phyloP scores from a whole-genome alignment of 2,888 invertebrate genomes.

The Dryobotodes eremita region DNA sequence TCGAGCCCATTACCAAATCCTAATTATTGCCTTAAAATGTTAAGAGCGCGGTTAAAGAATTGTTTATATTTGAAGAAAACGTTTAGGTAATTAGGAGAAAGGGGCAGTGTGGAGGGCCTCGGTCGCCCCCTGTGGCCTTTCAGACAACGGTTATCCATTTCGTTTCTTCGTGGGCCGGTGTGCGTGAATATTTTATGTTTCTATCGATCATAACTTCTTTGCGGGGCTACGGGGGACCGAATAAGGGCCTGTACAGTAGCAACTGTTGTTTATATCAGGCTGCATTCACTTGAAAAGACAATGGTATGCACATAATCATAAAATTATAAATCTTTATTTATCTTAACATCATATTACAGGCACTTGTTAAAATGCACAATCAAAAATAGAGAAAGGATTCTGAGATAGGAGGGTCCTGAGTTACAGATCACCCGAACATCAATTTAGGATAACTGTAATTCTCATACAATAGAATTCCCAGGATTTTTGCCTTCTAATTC shows the following conservation, averaged over 20 bases:
- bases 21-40: constrained; percentile 62
- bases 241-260: constrained; percentile 49
- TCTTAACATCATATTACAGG: no score
- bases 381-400: no score
- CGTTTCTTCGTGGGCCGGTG: constrained; percentile 82
- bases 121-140: constrained; percentile 85
- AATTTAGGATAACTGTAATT: neutral
- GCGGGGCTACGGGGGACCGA: constrained; percentile 71
- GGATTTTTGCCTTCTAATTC: neutral
- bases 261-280: constrained; percentile 16
- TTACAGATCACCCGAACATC: no score
- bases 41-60: constrained; percentile 62
- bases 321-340: no score
- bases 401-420: no score
- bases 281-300: neutral
- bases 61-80: constrained; percentile 72
- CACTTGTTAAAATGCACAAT: no score
- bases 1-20: constrained; percentile 47
- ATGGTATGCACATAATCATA: neutral
- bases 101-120: constrained; percentile 75
- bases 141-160: constrained; percentile 86
- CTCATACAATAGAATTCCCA: neutral
- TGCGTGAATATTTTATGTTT: constrained; percentile 88
- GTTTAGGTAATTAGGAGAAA: constrained; percentile 80
- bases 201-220: constrained; percentile 90